phyloP scores from a whole-genome alignment of 2,113 vertebrate genomes.

The Cyanoliseus patagonus region DNA sequence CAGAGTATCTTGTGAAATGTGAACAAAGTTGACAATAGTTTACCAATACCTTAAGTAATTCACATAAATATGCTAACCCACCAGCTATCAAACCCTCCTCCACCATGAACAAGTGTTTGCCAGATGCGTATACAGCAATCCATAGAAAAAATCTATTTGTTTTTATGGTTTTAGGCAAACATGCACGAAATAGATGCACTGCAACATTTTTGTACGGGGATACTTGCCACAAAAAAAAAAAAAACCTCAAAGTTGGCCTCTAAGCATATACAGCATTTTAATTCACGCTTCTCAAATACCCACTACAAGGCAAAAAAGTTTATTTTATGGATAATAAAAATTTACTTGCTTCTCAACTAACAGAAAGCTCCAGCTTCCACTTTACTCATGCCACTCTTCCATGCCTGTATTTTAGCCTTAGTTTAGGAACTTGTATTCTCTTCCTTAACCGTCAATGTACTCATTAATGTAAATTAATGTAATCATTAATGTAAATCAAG shows the following conservation, averaged over 20 bases:
- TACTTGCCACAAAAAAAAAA: neutral
- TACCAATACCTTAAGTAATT: conserved; percentile 50
- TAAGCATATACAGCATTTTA: neutral
- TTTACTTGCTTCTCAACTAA: neutral
- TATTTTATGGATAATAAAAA: neutral
- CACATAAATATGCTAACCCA: conserved; percentile 31
- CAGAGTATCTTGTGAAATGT: conserved; percentile 47
- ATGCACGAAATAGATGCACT: conserved; percentile 4
- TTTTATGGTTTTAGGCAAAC: neutral
- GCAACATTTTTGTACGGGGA: conserved; percentile 5
- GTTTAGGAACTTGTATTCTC: neutral
- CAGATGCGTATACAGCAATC: neutral
- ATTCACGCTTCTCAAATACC: conserved; percentile 8
- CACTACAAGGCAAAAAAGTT: neutral
- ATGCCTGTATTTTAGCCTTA: neutral
- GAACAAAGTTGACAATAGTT: conserved; percentile 55
- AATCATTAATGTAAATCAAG: neutral
- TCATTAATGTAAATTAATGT: neutral
- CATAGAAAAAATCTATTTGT: neutral
- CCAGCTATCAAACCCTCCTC: neutral
- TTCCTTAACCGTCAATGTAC: neutral
- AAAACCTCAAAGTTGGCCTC: neutral
- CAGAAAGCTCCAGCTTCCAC: conserved; percentile 13
- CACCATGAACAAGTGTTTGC: conserved; percentile 2
- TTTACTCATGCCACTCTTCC: neutral